A percentile compares a stretch with the other conserved stretches of the same genome.
Conservation (phyloP, 2,888 invertebrate genomes). For the Eristalis arbustorum region DNA sequence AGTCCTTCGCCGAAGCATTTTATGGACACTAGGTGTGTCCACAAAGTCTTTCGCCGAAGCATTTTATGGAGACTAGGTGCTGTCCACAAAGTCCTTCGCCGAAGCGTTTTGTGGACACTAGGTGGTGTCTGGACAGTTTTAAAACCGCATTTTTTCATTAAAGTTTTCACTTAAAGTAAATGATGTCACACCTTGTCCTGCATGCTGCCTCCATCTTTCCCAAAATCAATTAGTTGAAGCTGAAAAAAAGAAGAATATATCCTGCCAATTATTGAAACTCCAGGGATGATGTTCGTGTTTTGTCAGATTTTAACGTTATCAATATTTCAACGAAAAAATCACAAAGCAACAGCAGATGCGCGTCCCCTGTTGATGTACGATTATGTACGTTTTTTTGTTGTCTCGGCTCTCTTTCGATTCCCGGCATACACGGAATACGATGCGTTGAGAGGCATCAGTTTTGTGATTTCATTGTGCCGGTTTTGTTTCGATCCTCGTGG, state of each 20-base stretch:
- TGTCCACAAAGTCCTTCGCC: too few relatives aligned
- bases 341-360: not conserved
- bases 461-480: not conserved
- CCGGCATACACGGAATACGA: not conserved
- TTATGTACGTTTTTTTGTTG: not conserved
- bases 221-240: not conserved
- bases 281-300: not conserved
- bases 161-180: too few relatives aligned
- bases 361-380: constrained; percentile 7
- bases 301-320: not conserved
- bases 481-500: not conserved
- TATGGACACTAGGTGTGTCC: too few relatives aligned
- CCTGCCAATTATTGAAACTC: not conserved
- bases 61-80: too few relatives aligned
- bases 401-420: not conserved
- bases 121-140: too few relatives aligned
- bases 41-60: too few relatives aligned
- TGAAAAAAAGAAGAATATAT: not conserved
- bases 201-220: not conserved
- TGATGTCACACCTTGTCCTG: too few relatives aligned
- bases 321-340: not conserved
- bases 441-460: not conserved
- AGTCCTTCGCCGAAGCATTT: too few relatives aligned
- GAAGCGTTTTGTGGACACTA: too few relatives aligned
- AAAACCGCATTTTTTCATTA: too few relatives aligned